These are phyloP conservation scores for Papilio elwesi DNA, from an alignment of 2,888 invertebrate species.

Conservation along the genomic window DNA sequence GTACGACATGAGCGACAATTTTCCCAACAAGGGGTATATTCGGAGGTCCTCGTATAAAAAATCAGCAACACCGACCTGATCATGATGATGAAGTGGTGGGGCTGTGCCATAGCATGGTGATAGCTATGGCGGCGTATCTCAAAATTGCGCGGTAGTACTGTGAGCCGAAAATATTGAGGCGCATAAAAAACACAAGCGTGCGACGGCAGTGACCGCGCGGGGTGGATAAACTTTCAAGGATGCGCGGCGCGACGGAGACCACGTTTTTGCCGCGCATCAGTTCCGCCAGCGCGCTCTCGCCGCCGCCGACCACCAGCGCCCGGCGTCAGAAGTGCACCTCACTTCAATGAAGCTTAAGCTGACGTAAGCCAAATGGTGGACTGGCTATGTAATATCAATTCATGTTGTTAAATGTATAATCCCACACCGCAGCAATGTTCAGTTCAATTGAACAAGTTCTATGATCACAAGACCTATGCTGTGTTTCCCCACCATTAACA, in stretches of 20 bases:
- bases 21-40: no score
- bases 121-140: constrained; percentile 28
- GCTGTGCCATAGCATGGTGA: not conserved
- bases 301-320: not conserved
- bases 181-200: constrained; percentile 48
- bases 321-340: no score
- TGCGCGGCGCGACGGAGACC: constrained; percentile 50
- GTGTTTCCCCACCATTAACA: no score
- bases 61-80: no score
- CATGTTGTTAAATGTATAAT: no score
- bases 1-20: no score
- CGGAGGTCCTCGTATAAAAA: no score
- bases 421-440: no score
- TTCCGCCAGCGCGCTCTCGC: constrained; percentile 42
- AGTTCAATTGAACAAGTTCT: no score
- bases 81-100: no score
- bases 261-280: constrained; percentile 48
- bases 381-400: no score
- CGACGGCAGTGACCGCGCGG: constrained; percentile 64
- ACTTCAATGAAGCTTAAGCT: not conserved
- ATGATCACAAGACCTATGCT: no score
- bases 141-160: constrained; percentile 45
- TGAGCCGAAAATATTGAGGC: constrained; percentile 54
- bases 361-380: not conserved
- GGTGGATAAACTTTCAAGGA: constrained; percentile 75